Conservation (phyloP, 2,797 vertebrate species). For the Hafferia zeledoni region DNA sequence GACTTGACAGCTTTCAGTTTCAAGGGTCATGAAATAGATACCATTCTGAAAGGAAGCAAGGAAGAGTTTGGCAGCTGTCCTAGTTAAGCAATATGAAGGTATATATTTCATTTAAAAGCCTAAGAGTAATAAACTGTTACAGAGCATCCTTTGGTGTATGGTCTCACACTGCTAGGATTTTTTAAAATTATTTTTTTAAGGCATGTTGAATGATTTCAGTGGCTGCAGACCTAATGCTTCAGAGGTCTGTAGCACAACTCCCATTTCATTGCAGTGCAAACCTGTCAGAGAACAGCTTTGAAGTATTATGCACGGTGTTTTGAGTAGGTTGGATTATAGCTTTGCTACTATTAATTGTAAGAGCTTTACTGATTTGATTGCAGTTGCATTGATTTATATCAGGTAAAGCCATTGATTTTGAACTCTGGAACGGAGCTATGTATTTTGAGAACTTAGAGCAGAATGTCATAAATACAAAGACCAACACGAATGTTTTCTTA, state of each 20-base stretch:
- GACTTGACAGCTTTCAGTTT: neutral
- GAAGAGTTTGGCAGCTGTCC: neutral
- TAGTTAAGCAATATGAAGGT: neutral
- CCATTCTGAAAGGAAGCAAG: neutral
- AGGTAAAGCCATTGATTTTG: neutral
- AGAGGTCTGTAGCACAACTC: neutral
- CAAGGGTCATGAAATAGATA: neutral
- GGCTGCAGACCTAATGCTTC: neutral
- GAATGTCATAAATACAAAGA: neutral
- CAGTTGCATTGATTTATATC: constrained; percentile 20
- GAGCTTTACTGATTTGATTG: constrained; percentile 15
- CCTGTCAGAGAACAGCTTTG: neutral
- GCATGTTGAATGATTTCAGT: neutral
- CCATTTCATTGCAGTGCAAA: neutral
- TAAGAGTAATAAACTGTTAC: neutral
- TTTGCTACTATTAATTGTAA: constrained; percentile 16
- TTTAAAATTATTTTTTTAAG: neutral
- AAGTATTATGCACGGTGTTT: neutral
- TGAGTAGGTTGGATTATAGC: neutral
- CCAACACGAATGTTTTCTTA: neutral
- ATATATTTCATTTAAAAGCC: neutral
- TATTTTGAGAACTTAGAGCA: neutral
- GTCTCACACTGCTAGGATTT: neutral
- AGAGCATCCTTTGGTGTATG: neutral
- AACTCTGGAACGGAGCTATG: neutral